Evolutionary conservation across 2,888 invertebrate species (phyloP).

Genomic region (Pardosa pseudoannulata): DNA sequence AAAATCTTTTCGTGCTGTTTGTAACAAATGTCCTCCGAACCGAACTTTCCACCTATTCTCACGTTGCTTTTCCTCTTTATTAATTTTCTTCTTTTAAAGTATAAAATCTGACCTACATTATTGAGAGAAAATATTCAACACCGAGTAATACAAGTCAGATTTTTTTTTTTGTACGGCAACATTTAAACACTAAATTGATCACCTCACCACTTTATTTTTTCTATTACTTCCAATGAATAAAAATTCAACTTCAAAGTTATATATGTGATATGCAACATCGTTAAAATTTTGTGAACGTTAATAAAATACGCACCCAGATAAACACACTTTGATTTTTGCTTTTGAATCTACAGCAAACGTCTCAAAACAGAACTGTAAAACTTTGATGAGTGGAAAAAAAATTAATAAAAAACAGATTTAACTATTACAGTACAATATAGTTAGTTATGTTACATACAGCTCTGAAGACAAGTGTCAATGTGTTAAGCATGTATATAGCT

Average conservation of each 20-base stretch:
- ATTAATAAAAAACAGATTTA: constrained; percentile 31
- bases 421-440: constrained; percentile 53
- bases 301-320: constrained; percentile 44
- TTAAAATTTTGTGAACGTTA: constrained; percentile 52
- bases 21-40: not conserved
- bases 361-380: constrained; percentile 46
- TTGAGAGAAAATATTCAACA: not conserved
- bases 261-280: constrained; percentile 70
- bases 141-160: not conserved
- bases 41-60: not conserved
- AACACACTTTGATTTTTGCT: constrained; percentile 64
- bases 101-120: not conserved
- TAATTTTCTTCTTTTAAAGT: not conserved
- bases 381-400: constrained; percentile 21
- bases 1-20: no score
- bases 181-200: constrained; percentile 26
- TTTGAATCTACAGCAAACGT: constrained; percentile 63
- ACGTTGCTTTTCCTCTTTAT: no score
- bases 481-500: constrained; percentile 72
- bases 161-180: not conserved
- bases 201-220: constrained; percentile 33
- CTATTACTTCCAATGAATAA: constrained; percentile 40
- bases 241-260: constrained; percentile 59
- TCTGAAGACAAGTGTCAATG: constrained; percentile 70
- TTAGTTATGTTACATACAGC: constrained; percentile 63